phyloP scores from a whole-genome alignment of 2,888 invertebrate genomes.

The Odontocerum albicorne region DNA sequence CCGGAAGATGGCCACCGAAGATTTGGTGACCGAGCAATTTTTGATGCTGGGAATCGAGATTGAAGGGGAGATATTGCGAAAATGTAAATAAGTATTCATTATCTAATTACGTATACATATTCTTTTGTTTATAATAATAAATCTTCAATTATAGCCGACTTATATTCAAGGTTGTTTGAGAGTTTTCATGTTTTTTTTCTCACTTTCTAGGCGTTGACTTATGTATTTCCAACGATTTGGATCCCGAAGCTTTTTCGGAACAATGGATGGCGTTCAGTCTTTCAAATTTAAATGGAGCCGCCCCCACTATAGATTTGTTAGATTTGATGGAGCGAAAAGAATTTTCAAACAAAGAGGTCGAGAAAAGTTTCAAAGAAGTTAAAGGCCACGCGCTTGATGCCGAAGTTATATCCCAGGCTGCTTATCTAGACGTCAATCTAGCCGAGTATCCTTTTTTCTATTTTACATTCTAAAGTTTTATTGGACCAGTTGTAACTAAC shows the following conservation, averaged over 20 bases:
- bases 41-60: conserved; percentile 63
- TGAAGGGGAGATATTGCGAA: conserved; percentile 55
- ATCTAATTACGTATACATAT: conserved; percentile 1
- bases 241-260: conserved; percentile 71
- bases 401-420: conserved; percentile 37
- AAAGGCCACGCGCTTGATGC: conserved; percentile 45
- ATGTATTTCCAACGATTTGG: conserved; percentile 63
- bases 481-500: no score
- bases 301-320: conserved; percentile 62
- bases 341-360: conserved; percentile 55
- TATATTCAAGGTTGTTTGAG: conserved; percentile 19
- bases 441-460: conserved; percentile 56
- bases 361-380: conserved; percentile 42
- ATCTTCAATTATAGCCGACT: neutral
- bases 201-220: conserved; percentile 60
- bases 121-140: neutral
- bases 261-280: conserved; percentile 79
- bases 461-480: no score
- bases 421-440: conserved; percentile 46
- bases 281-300: conserved; percentile 62
- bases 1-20: conserved; percentile 59
- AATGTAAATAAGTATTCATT: conserved; percentile 49
- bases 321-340: conserved; percentile 66
- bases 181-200: conserved; percentile 31
- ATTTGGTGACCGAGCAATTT: conserved; percentile 63